Conservation (phyloP, 2,888 invertebrate species). For the Microctonus aethiopoides region DNA sequence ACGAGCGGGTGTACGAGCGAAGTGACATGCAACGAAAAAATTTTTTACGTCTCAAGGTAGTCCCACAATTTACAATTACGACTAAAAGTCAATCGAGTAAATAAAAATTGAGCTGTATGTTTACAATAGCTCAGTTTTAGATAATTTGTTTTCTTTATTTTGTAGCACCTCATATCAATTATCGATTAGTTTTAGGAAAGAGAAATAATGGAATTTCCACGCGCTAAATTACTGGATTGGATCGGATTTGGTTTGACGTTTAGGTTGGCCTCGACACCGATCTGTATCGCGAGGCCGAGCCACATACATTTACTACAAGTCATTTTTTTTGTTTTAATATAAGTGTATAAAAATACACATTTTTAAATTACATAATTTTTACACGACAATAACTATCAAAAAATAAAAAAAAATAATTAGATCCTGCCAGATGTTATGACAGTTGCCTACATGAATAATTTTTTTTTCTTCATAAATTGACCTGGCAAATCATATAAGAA, state of each 20-base stretch:
- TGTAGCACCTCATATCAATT: not conserved
- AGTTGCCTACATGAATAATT: no score
- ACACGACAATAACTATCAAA: not conserved
- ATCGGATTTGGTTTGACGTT: not conserved
- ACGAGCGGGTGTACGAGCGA: not conserved
- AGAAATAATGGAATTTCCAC: not conserved
- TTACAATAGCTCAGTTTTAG: no score
- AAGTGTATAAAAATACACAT: not conserved
- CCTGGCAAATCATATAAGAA: no score
- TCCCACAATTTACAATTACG: not conserved
- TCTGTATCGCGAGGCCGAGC: not conserved
- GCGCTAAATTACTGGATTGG: not conserved
- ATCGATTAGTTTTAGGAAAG: not conserved
- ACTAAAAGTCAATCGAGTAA: not conserved
- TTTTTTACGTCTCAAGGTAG: slow-evolving; percentile 4
- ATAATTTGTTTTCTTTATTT: no score
- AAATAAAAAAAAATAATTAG: not conserved
- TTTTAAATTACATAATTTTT: not conserved
- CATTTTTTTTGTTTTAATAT: not conserved
- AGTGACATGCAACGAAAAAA: no score
- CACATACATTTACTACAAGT: not conserved
- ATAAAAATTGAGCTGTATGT: not conserved
- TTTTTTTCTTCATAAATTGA: no score
- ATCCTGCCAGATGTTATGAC: no score
- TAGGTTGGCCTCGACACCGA: slow-evolving; percentile 9